Evolutionary conservation across 64 coral and sea anemone genomes (phyloP).

Genomic region (Dendronephthya gigantea): DNA sequence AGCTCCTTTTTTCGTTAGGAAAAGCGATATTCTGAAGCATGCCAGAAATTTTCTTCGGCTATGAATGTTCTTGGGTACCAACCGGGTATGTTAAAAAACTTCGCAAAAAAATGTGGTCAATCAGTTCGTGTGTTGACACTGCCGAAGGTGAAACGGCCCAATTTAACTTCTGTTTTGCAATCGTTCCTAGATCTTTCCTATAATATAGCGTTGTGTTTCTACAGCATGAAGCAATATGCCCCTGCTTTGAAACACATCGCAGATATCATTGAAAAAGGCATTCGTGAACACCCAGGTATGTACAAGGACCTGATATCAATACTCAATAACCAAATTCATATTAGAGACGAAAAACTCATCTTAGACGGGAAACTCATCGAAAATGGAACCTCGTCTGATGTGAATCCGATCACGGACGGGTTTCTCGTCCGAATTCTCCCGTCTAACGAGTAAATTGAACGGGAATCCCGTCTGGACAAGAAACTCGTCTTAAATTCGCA

Average conservation of each 20-base stretch:
- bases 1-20: slow-evolving; percentile 32
- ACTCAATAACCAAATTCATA: too few species aligned
- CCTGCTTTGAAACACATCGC: slow-evolving; percentile 97
- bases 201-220: slow-evolving; percentile 91
- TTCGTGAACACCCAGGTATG: slow-evolving; percentile 90
- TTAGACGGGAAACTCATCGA: too few species aligned
- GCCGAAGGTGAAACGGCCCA: neutral
- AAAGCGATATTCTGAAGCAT: slow-evolving; percentile 67
- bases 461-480: too few species aligned
- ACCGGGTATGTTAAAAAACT: slow-evolving; percentile 44
- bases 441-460: too few species aligned
- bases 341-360: too few species aligned
- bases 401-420: too few species aligned
- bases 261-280: slow-evolving; percentile 94
- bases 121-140: neutral
- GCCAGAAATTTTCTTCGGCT: slow-evolving; percentile 93
- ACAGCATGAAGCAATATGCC: slow-evolving; percentile 94
- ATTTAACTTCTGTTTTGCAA: too few species aligned
- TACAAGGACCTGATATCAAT: neutral
- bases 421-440: too few species aligned
- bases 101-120: too few species aligned
- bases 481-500: too few species aligned
- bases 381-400: too few species aligned
- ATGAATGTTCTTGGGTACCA: slow-evolving; percentile 98
- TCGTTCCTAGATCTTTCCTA: slow-evolving; percentile 71